Percentiles rank a stretch among this genome's conserved stretches.
phyloP scores from a whole-genome alignment of 2,888 invertebrate species.

The Drosophila mulleri region DNA sequence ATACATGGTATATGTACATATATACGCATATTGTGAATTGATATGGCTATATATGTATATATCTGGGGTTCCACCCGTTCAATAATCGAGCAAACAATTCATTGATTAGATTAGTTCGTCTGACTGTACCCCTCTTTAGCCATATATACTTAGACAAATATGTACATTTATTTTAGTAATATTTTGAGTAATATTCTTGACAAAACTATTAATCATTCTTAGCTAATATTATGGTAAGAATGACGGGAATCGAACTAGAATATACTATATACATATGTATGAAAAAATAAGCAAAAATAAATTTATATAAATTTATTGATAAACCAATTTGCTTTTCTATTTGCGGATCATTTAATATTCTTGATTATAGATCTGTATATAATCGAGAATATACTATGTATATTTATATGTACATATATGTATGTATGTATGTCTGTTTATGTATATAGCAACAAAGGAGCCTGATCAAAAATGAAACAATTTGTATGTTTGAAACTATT shows the following conservation, averaged over 20 bases:
- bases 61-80: background rate
- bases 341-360: too few relatives aligned
- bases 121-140: conserved; percentile 10
- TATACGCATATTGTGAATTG: background rate
- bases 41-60: background rate
- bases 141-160: background rate
- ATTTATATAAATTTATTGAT: background rate
- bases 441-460: too few relatives aligned
- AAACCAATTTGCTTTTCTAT: background rate
- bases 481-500: too few relatives aligned
- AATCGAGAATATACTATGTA: too few relatives aligned
- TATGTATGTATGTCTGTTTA: too few relatives aligned
- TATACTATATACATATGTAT: too few relatives aligned
- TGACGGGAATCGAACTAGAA: too few relatives aligned
- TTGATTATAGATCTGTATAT: too few relatives aligned
- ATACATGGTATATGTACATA: background rate
- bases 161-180: background rate
- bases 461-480: too few relatives aligned
- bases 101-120: conserved; percentile 28
- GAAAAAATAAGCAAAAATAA: background rate
- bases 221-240: background rate
- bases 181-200: background rate
- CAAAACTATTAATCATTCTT: background rate
- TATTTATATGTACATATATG: too few relatives aligned
- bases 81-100: conserved; percentile 14